Base-by-base conservation (phyloP, 2,888 invertebrate genomes). In the Meta bourneti region DNA sequence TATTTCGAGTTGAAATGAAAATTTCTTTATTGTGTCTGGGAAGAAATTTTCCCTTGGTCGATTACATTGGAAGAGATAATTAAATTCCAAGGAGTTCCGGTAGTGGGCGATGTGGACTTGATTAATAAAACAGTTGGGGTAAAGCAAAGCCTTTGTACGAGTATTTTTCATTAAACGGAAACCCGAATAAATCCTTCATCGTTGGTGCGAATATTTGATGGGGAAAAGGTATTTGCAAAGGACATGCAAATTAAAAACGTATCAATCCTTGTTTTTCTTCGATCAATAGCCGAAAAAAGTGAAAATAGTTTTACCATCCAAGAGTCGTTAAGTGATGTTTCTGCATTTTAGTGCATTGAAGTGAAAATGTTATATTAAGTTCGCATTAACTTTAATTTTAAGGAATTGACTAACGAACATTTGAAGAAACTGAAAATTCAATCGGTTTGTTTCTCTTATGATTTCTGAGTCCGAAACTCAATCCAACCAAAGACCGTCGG, bases 101-200 rank as follows among this genome's bases (percentile, higher is more conserved):
- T 34, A 61, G 61, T 16, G 61, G 61, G 16, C 16, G 61, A 16
- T 61, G 61, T 16, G 61, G 61, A 61, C 61, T 9, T 61, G 61
- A 61, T 61, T 61, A 61, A 61, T 61, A 61, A 61, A 61, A 61
- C 61, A 61, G 61, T 61, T 61, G 61, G n/a, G n/a, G n/a, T 61
- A 16, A 16, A 16, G 9, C 61, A 16, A 11, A 61, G 61, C 61
- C 16, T 61, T 61, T 61, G 61, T 61, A 9, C 11, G 61, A 61
- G 61, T 16, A 16, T 61, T 61, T 61, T 61, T 61, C 61, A 61
- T 61, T 61, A 61, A 61, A 16, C 16, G 11, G 61, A 61, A 61
- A 16, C 5, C 61, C 7, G 61, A 9, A 61, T 61, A 5, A 61
- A 61, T 61, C 11, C 61, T 61, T 9, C 61, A 16, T 61, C 16